Conservation (phyloP, 1,140 invertebrate species). For the Drosophila lacteicornis region DNA sequence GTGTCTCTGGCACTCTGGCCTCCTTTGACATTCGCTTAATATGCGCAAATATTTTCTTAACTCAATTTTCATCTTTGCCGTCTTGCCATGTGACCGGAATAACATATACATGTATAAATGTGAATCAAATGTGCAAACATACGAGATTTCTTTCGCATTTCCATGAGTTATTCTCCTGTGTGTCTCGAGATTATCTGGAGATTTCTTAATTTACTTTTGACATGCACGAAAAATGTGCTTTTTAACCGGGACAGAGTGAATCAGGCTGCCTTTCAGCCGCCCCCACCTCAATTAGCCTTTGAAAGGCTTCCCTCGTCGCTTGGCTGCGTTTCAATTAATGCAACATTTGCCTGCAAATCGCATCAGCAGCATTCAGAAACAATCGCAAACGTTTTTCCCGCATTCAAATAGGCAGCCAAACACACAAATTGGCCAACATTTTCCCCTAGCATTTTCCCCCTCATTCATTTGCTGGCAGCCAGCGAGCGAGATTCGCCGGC, state of each 20-base stretch:
- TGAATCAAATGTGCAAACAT: slow-evolving; percentile 27
- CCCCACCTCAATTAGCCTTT: not conserved
- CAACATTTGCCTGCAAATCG: slow-evolving; percentile 59
- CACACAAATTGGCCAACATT: slow-evolving; percentile 71
- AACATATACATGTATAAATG: slow-evolving; percentile 2
- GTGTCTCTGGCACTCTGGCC: slow-evolving; percentile 12
- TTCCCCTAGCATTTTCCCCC: slow-evolving; percentile 9
- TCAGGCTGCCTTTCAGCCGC: too few species aligned
- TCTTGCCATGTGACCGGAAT: not conserved
- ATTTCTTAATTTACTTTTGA: slow-evolving; percentile 43
- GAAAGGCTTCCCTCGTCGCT: slow-evolving; percentile 41
- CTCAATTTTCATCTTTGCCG: slow-evolving; percentile 22
- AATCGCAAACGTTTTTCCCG: slow-evolving; percentile 49
- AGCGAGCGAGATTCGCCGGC: slow-evolving; percentile 25
- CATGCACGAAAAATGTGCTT: not conserved
- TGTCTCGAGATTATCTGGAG: slow-evolving; percentile 15
- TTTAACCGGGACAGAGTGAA: not conserved
- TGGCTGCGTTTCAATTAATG: slow-evolving; percentile 74
- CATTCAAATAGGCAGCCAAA: slow-evolving; percentile 51
- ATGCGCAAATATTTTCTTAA: slow-evolving; percentile 50
- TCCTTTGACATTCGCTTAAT: slow-evolving; percentile 51
- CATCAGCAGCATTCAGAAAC: slow-evolving; percentile 38
- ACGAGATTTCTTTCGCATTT: slow-evolving; percentile 11
- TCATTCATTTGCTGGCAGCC: slow-evolving; percentile 38
- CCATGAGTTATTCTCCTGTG: slow-evolving; percentile 8